These are phyloP conservation scores for Pelodiscus sinensis DNA, from an alignment of 2,113 vertebrate genomes.

Conservation along the genomic window DNA sequence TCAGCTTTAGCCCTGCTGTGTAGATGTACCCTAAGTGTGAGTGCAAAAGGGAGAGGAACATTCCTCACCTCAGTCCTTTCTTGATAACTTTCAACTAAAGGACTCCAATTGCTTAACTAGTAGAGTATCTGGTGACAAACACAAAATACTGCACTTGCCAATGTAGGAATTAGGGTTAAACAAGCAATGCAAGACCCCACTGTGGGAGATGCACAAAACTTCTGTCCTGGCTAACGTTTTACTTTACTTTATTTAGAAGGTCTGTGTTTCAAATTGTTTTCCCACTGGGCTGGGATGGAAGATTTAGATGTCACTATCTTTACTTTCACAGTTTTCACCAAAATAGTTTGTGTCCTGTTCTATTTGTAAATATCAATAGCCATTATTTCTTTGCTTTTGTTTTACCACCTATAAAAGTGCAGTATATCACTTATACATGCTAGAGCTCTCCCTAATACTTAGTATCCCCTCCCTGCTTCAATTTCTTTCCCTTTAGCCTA, in stretches of 20 bases:
- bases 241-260: not conserved
- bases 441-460: not conserved
- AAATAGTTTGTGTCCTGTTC: not conserved
- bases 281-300: not conserved
- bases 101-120: not conserved
- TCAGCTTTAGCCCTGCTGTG: too few species aligned
- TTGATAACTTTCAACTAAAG: slow-evolving; percentile 1
- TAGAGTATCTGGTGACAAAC: not conserved
- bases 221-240: not conserved
- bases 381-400: not conserved
- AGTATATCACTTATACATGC: not conserved
- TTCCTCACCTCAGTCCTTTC: not conserved
- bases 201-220: not conserved
- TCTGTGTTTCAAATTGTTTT: not conserved
- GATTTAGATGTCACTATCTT: not conserved
- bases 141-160: not conserved
- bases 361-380: not conserved
- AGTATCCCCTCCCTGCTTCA: not conserved
- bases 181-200: not conserved
- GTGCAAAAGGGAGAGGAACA: not conserved
- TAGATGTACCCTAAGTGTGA: not conserved
- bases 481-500: not conserved
- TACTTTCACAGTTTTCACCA: not conserved
- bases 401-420: not conserved
- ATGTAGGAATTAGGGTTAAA: not conserved